phyloP scores from a whole-genome alignment of 2,113 vertebrate genomes.

The Trichechus manatus region DNA sequence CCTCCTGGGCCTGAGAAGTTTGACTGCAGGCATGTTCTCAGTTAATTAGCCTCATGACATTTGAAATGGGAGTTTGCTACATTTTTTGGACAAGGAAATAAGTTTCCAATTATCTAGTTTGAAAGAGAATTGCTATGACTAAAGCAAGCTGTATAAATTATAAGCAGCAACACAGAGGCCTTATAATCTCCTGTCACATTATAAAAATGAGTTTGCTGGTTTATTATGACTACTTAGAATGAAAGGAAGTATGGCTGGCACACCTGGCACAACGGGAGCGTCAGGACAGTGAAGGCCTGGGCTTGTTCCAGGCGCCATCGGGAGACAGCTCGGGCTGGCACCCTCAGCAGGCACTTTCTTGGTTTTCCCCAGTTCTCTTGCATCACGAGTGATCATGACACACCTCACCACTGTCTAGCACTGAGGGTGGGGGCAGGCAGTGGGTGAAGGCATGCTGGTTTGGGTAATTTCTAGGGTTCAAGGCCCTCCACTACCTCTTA shows the following conservation, averaged over 20 bases:
- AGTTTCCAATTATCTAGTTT: not conserved
- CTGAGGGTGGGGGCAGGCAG: not conserved
- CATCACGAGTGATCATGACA: not conserved
- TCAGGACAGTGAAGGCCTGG: too few relatives aligned
- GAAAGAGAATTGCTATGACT: not conserved
- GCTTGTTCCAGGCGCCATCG: accelerated
- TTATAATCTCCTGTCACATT: too few relatives aligned
- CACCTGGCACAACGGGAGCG: too few relatives aligned
- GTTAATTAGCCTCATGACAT: not conserved
- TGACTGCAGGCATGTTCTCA: not conserved
- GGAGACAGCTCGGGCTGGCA: accelerated
- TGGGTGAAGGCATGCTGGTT: accelerated
- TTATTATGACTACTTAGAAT: not conserved
- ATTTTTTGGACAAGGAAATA: not conserved
- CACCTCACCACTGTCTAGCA: too few relatives aligned
- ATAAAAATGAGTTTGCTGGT: not conserved
- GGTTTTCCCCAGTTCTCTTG: not conserved
- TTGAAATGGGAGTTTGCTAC: too few relatives aligned
- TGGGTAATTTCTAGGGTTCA: accelerated
- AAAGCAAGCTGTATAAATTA: not conserved
- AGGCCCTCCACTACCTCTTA: not conserved
- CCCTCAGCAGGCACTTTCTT: accelerated
- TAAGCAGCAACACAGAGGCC: not conserved
- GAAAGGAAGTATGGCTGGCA: not conserved
- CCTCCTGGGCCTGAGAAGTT: not conserved